Percentiles rank a stretch among this genome's conserved stretches.
Evolutionary conservation across 2,797 vertebrate genomes (phyloP).

Genomic region (Paratrypauchen microcephalus): DNA sequence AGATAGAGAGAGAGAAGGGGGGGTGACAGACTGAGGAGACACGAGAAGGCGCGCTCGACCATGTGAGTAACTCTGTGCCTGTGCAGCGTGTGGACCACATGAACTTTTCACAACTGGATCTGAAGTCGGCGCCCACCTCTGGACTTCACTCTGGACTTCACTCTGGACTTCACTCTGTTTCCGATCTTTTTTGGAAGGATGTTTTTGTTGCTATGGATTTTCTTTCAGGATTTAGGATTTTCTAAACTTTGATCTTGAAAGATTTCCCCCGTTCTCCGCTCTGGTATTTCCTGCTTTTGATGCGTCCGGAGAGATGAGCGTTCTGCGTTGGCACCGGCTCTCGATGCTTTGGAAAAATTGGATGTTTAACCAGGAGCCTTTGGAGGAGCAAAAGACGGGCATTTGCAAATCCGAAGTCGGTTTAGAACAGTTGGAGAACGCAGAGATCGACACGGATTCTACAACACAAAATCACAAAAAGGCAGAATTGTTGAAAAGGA

Average conservation of each 20-base stretch:
- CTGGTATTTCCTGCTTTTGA: slow-evolving; percentile 61
- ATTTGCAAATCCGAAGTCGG: slow-evolving; percentile 22
- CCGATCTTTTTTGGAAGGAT: slow-evolving; percentile 15
- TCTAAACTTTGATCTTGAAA: slow-evolving; percentile 17
- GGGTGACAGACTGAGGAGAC: not conserved
- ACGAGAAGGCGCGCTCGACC: slow-evolving; percentile 14
- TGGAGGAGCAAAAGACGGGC: slow-evolving; percentile 47
- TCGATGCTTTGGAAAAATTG: slow-evolving; percentile 87
- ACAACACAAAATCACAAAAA: slow-evolving; percentile 10
- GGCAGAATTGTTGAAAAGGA: slow-evolving; percentile 20
- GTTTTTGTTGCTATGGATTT: not conserved
- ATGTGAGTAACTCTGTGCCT: slow-evolving; percentile 51
- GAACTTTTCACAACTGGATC: slow-evolving; percentile 22
- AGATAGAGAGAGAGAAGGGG: not conserved
- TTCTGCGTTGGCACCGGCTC: slow-evolving; percentile 80
- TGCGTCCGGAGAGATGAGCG: slow-evolving; percentile 62
- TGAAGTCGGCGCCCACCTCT: too few species aligned
- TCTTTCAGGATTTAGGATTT: slow-evolving; percentile 20
- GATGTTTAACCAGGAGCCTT: slow-evolving; percentile 87
- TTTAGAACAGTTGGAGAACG: slow-evolving; percentile 20
- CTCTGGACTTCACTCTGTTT: not conserved
- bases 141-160: too few species aligned
- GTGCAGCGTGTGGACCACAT: slow-evolving; percentile 58
- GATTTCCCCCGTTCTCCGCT: slow-evolving; percentile 12
- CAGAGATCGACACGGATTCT: slow-evolving; percentile 12